Conservation (phyloP, 2,888 invertebrate species). For the Dolichopus griseipennis region DNA sequence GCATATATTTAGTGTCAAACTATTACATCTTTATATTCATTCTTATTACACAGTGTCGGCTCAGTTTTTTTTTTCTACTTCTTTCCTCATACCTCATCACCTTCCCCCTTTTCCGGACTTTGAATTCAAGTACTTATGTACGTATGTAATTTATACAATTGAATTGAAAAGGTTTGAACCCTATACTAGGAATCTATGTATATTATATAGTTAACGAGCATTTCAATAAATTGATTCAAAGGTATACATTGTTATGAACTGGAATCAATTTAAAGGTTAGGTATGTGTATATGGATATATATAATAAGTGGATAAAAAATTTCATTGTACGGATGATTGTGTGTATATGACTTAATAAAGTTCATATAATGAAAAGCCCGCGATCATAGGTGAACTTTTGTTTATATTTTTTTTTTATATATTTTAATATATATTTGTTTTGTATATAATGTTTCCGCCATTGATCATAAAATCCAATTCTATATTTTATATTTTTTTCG, state of each 20-base stretch:
- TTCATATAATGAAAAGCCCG: not conserved
- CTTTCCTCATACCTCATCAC: too few relatives aligned
- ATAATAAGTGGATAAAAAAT: too few relatives aligned
- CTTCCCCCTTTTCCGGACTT: too few relatives aligned
- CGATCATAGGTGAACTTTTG: conserved; percentile 2
- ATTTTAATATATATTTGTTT: not conserved
- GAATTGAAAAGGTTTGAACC: not conserved
- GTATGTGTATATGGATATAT: too few relatives aligned
- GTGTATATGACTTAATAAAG: not conserved
- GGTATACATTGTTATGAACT: too few relatives aligned
- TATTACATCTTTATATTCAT: not conserved
- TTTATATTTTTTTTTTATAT: not conserved
- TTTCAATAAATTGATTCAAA: too few relatives aligned
- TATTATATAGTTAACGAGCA: too few relatives aligned
- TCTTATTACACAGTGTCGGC: not conserved
- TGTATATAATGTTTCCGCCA: not conserved
- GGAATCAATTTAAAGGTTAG: too few relatives aligned
- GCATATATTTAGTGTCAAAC: conserved; percentile 4
- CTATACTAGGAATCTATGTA: not conserved
- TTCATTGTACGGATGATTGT: too few relatives aligned
- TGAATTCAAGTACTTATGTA: not conserved
- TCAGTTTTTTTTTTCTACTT: not conserved
- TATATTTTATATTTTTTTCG: too few relatives aligned
- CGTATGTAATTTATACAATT: not conserved
- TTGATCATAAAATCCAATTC: not conserved